These are phyloP conservation scores for Mizuhopecten yessoensis DNA, from an alignment of 1,140 invertebrate species.

Conservation along the genomic window DNA sequence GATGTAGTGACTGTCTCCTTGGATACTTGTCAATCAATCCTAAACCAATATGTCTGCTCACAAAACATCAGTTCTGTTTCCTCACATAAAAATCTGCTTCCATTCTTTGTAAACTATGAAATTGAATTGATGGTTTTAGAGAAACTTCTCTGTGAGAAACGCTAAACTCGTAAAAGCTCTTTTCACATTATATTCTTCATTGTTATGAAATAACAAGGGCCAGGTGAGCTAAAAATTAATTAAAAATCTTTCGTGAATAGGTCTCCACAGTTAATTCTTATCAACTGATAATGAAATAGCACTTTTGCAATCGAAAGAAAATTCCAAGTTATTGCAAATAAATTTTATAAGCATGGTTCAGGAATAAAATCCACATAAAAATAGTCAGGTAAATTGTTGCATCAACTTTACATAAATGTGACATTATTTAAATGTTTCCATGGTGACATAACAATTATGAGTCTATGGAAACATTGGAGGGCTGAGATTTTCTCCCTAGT, in stretches of 20 bases:
- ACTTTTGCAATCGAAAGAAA: no score
- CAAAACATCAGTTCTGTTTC: not conserved
- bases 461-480: no score
- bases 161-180: not conserved
- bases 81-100: not conserved
- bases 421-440: no score
- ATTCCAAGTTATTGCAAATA: not conserved
- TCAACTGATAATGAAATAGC: no score
- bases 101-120: not conserved
- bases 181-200: not conserved
- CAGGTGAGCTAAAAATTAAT: not conserved
- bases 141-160: not conserved
- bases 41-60: not conserved
- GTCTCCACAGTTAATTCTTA: no score
- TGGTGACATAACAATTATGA: no score
- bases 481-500: no score
- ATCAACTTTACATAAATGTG: no score
- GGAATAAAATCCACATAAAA: no score
- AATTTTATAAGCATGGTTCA: not conserved
- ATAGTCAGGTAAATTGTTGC: no score
- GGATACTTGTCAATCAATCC: not conserved
- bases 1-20: not conserved
- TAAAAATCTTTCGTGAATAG: no score
- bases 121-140: not conserved
- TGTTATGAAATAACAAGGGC: not conserved